phyloP scores from a whole-genome alignment of 2,888 invertebrate species.

The Drosophila ustulata region DNA sequence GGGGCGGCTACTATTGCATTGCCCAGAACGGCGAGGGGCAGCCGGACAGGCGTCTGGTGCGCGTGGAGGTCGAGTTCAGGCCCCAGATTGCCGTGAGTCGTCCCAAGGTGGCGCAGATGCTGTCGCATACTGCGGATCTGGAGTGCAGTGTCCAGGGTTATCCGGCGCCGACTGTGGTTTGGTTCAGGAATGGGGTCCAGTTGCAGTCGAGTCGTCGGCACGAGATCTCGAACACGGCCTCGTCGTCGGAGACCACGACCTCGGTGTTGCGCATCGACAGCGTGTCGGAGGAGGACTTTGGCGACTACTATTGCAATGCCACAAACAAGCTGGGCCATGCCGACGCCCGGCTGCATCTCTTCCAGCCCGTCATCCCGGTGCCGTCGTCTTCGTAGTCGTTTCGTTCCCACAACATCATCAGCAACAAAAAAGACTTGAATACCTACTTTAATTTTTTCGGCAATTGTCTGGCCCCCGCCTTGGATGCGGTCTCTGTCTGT shows the following conservation, averaged over 20 bases:
- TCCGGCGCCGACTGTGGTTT: constrained; percentile 84
- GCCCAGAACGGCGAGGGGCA: constrained; percentile 84
- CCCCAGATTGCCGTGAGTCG: constrained; percentile 83
- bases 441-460: constrained; percentile 61
- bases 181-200: constrained; percentile 81
- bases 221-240: constrained; percentile 83
- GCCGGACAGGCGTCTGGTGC: constrained; percentile 80
- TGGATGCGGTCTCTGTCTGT: constrained; percentile 55
- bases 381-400: constrained; percentile 61
- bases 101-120: constrained; percentile 84
- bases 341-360: constrained; percentile 83
- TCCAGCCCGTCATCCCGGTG: constrained; percentile 82
- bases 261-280: constrained; percentile 82
- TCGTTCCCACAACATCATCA: constrained; percentile 34
- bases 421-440: constrained; percentile 65
- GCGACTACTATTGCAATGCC: constrained; percentile 84
- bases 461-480: constrained; percentile 62
- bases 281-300: constrained; percentile 80
- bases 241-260: constrained; percentile 82
- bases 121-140: constrained; percentile 79
- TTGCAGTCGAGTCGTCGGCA: constrained; percentile 77
- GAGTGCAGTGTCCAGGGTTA: constrained; percentile 84
- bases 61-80: constrained; percentile 84
- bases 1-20: constrained; percentile 84
- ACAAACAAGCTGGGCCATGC: constrained; percentile 84